Evolutionary conservation across 1,140 invertebrate species (phyloP), one percentile per base, ranked within the genome.

Genomic region (Protaetia brevitarsis): DNA sequence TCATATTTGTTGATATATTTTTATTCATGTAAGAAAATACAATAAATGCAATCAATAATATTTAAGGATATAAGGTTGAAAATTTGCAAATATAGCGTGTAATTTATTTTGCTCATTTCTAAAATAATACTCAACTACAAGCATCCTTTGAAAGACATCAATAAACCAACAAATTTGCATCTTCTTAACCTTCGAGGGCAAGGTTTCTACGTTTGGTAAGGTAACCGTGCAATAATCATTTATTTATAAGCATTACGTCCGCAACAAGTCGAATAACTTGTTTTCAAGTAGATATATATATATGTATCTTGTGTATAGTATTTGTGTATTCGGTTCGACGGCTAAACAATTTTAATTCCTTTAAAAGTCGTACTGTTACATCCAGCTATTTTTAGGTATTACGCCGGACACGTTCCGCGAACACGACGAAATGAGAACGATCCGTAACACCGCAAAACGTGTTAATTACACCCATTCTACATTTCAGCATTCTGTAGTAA

Each of bases 141-240:
- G n/a, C n/a, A n/a, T n/a, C n/a, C n/a, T n/a, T n/a, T n/a, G n/a
- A n/a, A n/a, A n/a, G n/a, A n/a, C n/a, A n/a, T n/a, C n/a, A n/a
- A n/a, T n/a, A n/a, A n/a, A 51, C 41, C 26, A 23, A 36, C 19
- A 51, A 51, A n/a, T n/a, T 51, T 23, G 41, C 26, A 51, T 51
- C 41, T 51, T 51, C 11, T 51, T 51, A 51, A 51, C 41, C 41
- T 51, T 21, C 41, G 19, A 51, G 41, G 41, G 41, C 41, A 51
- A 51, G 41, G 41, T 51, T n/a, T 51, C 41, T 41, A 6, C 7
- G 19, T 41, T 41, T 51, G 8, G 16, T 51, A 51, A 51, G 41
- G 41, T 51, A 51, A 51, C 3, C 41, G 41, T 51, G 41, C 26
- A 23, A 51, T 51, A 51, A 51, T 51, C 19, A n/a, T 23, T 51